Percentiles rank a stretch among this genome's conserved stretches.
These are phyloP conservation scores for Aepyceros melampus DNA, from an alignment of 2,113 vertebrate species.

Conservation along the genomic window DNA sequence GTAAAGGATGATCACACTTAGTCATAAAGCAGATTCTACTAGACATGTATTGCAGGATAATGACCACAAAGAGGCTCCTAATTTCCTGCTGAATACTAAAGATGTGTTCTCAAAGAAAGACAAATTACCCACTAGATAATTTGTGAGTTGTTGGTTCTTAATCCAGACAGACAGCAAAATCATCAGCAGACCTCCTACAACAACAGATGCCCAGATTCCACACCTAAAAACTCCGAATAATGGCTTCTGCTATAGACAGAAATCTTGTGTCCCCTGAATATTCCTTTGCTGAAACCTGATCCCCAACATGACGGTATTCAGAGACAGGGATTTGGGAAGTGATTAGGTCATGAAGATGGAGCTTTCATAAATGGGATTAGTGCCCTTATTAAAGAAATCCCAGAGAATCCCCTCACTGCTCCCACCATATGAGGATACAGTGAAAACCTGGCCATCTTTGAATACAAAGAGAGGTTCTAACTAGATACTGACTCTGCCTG, in stretches of 20 bases:
- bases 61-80: background rate
- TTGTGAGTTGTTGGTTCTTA: background rate
- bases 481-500: background rate
- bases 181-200: background rate
- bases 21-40: background rate
- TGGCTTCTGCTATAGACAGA: background rate
- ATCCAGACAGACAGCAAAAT: background rate
- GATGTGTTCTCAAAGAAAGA: background rate
- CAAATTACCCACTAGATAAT: background rate
- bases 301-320: background rate
- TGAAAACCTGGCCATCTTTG: background rate
- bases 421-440: background rate
- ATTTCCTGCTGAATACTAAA: background rate
- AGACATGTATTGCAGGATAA: background rate
- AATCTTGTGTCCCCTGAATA: background rate
- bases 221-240: background rate
- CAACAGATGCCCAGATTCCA: background rate
- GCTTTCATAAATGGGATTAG: background rate
- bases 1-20: background rate
- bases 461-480: background rate
- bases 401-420: background rate
- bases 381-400: background rate
- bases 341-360: background rate
- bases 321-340: background rate
- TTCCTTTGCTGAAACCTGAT: background rate